A percentile compares a stretch with the other conserved stretches of the same genome.
Evolutionary conservation across 2,888 invertebrate species (phyloP).

Genomic region (Meloe dianella): DNA sequence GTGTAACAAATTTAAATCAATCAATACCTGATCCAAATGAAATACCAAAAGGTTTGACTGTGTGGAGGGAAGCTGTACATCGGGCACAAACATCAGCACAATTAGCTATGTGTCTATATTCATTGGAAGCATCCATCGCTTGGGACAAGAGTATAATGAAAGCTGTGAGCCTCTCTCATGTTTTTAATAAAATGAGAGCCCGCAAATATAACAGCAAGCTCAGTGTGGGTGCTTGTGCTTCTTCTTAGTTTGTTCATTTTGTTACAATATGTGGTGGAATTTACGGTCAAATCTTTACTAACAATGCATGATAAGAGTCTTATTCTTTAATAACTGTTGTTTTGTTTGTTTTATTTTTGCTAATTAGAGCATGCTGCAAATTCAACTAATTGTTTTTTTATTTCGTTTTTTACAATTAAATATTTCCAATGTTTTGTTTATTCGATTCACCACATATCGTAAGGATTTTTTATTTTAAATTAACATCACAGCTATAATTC

Average conservation of each 20-base stretch:
- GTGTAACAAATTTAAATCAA: conserved; percentile 39
- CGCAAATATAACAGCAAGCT: conserved; percentile 62
- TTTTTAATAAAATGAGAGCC: conserved; percentile 60
- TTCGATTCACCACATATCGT: conserved; percentile 26
- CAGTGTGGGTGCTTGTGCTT: conserved; percentile 61
- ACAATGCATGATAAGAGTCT: neutral
- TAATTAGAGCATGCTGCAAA: conserved; percentile 1
- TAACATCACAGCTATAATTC: conserved; percentile 20
- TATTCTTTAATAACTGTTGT: neutral
- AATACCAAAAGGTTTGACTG: conserved; percentile 77
- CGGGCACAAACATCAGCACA: conserved; percentile 88
- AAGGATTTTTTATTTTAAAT: conserved; percentile 15
- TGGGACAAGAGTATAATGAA: conserved; percentile 99
- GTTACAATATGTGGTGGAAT: conserved; percentile 31
- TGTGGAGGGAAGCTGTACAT: conserved; percentile 89
- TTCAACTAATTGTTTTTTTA: neutral
- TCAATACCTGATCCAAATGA: conserved; percentile 58
- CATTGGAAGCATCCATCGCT: conserved; percentile 90
- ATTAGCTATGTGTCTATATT: conserved; percentile 86
- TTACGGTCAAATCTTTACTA: neutral
- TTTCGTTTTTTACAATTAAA: neutral
- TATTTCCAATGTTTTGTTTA: no score
- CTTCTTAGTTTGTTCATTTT: conserved; percentile 43
- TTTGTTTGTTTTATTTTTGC: neutral
- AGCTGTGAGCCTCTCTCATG: conserved; percentile 78